Percentiles rank a stretch among this genome's conserved stretches.
Evolutionary conservation across 53 echinoderm and acorn worm genomes (phyloP).

Genomic region (Hippasteria phrygiana): DNA sequence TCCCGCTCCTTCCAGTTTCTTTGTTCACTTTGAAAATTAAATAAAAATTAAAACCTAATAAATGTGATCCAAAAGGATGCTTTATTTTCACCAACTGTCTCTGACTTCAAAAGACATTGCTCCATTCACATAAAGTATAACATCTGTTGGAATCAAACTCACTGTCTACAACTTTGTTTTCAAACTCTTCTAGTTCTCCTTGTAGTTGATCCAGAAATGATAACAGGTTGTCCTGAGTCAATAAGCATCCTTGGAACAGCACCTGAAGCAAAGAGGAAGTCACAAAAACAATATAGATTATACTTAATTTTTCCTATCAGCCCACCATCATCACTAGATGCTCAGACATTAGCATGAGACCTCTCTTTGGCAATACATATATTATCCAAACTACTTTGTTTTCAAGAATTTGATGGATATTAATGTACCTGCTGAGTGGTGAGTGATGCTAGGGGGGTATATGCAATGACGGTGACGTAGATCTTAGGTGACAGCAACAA

Average conservation of each 20-base stretch:
- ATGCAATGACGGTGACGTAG: conserved; percentile 95
- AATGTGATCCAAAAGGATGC: no score
- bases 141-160: conserved; percentile 64
- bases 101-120: no score
- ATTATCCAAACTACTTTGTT: no score
- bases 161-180: conserved; percentile 85
- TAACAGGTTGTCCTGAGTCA: conserved; percentile 83
- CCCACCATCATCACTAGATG: no score
- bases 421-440: conserved; percentile 88
- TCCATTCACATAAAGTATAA: no score
- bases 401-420: no score
- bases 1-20: no score
- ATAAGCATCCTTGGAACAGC: conserved; percentile 91
- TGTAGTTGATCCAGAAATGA: conserved; percentile 79
- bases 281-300: not conserved
- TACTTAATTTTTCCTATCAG: not conserved
- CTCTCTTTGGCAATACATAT: no score
- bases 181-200: conserved; percentile 88
- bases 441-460: conserved; percentile 84
- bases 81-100: no score
- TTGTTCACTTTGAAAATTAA: no score
- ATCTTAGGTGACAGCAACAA: conserved; percentile 80
- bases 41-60: no score
- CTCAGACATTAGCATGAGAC: no score
- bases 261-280: conserved; percentile 67